Conservation (phyloP, 2,113 vertebrate species). For the Malurus cyaneus region DNA sequence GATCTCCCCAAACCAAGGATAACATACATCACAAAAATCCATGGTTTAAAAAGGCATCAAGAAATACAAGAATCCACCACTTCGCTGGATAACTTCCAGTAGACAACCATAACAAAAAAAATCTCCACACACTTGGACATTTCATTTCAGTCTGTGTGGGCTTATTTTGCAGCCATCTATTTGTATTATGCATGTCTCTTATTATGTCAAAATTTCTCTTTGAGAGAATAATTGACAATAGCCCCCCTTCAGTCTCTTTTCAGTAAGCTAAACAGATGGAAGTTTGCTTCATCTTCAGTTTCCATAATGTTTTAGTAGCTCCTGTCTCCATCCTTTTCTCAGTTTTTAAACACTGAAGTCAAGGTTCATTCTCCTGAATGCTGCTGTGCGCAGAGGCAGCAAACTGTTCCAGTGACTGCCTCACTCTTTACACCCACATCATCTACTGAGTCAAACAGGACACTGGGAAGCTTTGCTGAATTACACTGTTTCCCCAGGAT, state of each 20-base stretch:
- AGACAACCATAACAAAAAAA: not conserved
- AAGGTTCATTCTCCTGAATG: not conserved
- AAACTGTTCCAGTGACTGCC: not conserved
- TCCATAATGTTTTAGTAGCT: not conserved
- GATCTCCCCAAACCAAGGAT: not conserved
- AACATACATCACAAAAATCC: not conserved
- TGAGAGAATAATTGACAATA: slow-evolving; percentile 2
- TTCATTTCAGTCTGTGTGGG: not conserved
- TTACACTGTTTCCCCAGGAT: not conserved
- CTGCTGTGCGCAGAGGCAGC: not conserved
- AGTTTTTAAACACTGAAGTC: not conserved
- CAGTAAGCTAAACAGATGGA: not conserved
- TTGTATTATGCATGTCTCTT: not conserved
- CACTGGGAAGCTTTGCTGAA: not conserved
- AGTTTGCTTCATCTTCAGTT: not conserved
- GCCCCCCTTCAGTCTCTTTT: not conserved
- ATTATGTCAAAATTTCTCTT: not conserved
- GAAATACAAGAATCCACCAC: not conserved
- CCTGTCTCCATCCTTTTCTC: not conserved
- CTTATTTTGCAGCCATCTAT: not conserved
- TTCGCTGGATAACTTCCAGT: not conserved
- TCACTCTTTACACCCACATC: not conserved
- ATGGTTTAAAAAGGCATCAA: not conserved
- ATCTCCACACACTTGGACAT: not conserved
- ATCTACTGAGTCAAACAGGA: not conserved